These are phyloP conservation scores for Lagocephalus sceleratus DNA, from an alignment of 2,797 vertebrate genomes.

Conservation along the genomic window DNA sequence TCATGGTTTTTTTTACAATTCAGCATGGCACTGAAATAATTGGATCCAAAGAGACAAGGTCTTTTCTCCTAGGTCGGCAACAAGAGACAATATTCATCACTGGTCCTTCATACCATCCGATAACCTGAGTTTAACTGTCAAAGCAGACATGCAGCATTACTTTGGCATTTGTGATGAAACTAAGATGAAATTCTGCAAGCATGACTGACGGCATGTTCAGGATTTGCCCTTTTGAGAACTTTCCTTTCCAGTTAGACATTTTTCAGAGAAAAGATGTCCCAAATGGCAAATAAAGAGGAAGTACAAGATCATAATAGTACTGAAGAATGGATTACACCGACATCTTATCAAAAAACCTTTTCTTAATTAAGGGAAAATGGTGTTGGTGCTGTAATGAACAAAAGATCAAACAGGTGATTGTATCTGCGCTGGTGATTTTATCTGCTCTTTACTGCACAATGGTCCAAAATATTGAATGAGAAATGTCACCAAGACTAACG, in stretches of 20 bases:
- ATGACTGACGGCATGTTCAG: constrained; percentile 41
- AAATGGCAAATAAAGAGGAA: constrained; percentile 32
- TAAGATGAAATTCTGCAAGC: constrained; percentile 38
- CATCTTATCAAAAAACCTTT: constrained; percentile 38
- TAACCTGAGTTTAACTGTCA: constrained; percentile 26
- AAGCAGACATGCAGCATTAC: constrained; percentile 1
- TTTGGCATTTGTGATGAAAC: constrained; percentile 43
- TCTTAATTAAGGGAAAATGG: constrained; percentile 33
- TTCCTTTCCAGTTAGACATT: constrained; percentile 33
- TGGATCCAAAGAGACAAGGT: neutral
- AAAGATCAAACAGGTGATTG: constrained; percentile 57
- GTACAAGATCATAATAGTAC: neutral
- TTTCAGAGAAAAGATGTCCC: constrained; percentile 30
- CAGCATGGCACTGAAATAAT: constrained; percentile 4
- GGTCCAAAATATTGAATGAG: constrained; percentile 68
- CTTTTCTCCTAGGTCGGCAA: neutral
- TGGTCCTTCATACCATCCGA: constrained; percentile 15
- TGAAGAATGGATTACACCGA: constrained; percentile 18
- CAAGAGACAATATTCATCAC: neutral
- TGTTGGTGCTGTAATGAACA: constrained; percentile 34
- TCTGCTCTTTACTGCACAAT: constrained; percentile 61
- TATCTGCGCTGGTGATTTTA: constrained; percentile 54
- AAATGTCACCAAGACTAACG: constrained; percentile 73
- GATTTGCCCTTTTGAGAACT: constrained; percentile 40
- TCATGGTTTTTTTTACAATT: constrained; percentile 13